These are phyloP conservation scores for Epizoanthus ramosus DNA, from an alignment of 92 coral and sea anemone genomes.

Conservation along the genomic window DNA sequence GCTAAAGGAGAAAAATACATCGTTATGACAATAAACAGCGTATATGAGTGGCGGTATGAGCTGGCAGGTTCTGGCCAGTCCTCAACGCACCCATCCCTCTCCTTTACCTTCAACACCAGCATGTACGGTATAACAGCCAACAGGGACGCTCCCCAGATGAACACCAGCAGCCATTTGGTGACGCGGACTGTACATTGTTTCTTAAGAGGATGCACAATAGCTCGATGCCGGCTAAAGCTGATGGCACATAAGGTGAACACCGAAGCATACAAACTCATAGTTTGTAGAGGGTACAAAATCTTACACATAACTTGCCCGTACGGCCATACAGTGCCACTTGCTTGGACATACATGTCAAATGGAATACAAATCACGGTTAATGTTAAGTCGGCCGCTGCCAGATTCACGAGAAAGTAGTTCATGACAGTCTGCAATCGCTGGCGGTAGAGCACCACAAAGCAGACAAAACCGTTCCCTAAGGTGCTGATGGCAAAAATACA, in stretches of 20 bases:
- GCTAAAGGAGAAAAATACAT: constrained; percentile 65
- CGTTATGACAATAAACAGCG: constrained; percentile 55
- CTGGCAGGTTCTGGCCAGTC: constrained; percentile 69
- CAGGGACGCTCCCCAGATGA: constrained; percentile 69
- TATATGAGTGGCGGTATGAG: constrained; percentile 50
- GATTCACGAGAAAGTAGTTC: constrained; percentile 76
- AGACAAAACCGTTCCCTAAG: constrained; percentile 74
- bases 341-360: constrained; percentile 76
- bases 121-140: constrained; percentile 68
- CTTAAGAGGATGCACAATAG: constrained; percentile 76
- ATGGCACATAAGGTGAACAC: constrained; percentile 75
- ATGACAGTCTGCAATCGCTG: constrained; percentile 72
- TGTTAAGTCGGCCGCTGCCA: constrained; percentile 74
- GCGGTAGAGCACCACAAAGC: constrained; percentile 67
- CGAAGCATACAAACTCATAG: constrained; percentile 75
- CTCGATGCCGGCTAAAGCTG: constrained; percentile 73
- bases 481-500: constrained; percentile 63
- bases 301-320: constrained; percentile 59
- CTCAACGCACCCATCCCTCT: constrained; percentile 55
- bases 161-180: constrained; percentile 51
- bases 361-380: constrained; percentile 57
- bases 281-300: constrained; percentile 73
- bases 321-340: constrained; percentile 66
- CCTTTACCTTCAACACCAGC: constrained; percentile 58
- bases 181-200: constrained; percentile 57